phyloP scores from a whole-genome alignment of 2,797 vertebrate species.

The Gila robusta region DNA sequence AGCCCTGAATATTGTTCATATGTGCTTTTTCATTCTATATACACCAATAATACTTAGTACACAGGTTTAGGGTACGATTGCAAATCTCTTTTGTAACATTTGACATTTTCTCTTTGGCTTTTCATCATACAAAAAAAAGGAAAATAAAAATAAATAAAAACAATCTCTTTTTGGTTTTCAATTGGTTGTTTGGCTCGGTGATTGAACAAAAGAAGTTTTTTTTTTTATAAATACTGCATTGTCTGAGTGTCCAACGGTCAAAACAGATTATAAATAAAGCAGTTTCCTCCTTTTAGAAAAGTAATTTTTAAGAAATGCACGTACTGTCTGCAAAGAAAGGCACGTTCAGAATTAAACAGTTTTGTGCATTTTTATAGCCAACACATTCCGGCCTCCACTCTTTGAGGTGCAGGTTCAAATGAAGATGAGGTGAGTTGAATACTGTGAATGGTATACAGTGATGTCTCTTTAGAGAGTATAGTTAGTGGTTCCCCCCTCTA shows the following conservation, averaged over 20 bases:
- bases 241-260: constrained; percentile 75
- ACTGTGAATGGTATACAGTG: constrained; percentile 79
- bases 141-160: constrained; percentile 75
- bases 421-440: constrained; percentile 74
- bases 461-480: constrained; percentile 69
- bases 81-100: constrained; percentile 70
- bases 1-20: constrained; percentile 78
- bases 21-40: constrained; percentile 77
- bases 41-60: constrained; percentile 73
- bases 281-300: constrained; percentile 72
- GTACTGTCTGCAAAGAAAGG: constrained; percentile 71
- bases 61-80: constrained; percentile 80
- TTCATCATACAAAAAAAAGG: constrained; percentile 69
- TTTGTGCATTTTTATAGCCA: constrained; percentile 72
- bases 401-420: constrained; percentile 78
- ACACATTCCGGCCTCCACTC: constrained; percentile 69
- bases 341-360: constrained; percentile 74
- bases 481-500: constrained; percentile 73
- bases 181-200: constrained; percentile 82
- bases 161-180: constrained; percentile 77
- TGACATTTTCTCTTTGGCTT: constrained; percentile 75
- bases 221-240: constrained; percentile 78
- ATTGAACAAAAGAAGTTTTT: constrained; percentile 67
- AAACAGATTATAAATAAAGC: constrained; percentile 73
- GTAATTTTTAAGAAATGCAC: constrained; percentile 73